A percentile compares a stretch with the other conserved stretches of the same genome.
Conservation (phyloP, 2,113 vertebrate genomes). For the Varanus komodoensis region DNA sequence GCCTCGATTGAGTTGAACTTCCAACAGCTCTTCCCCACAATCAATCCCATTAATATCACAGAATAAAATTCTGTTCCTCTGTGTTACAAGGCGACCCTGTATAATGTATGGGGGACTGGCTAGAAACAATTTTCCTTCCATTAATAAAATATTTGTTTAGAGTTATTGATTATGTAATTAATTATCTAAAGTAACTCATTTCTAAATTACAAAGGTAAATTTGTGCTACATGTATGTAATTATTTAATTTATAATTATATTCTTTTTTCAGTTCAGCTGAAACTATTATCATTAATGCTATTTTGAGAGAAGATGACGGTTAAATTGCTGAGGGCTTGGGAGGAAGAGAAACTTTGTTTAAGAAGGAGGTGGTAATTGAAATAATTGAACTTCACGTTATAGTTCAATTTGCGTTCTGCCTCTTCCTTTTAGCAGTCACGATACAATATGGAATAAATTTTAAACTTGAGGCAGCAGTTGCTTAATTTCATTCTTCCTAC, state of each 20-base stretch:
- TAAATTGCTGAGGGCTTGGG: slow-evolving; percentile 73
- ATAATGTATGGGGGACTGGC: background rate
- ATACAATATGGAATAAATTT: slow-evolving; percentile 72
- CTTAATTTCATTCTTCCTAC: slow-evolving; percentile 36
- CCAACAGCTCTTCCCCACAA: background rate
- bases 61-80: background rate
- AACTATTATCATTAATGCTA: slow-evolving; percentile 72
- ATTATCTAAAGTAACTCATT: slow-evolving; percentile 48
- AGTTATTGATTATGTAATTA: slow-evolving; percentile 47
- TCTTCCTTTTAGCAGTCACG: slow-evolving; percentile 65
- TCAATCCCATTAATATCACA: background rate
- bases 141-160: slow-evolving; percentile 34
- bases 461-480: slow-evolving; percentile 64
- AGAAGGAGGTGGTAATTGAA: slow-evolving; percentile 76
- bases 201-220: slow-evolving; percentile 56
- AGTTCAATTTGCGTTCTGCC: slow-evolving; percentile 69
- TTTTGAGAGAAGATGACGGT: slow-evolving; percentile 73
- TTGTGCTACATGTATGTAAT: slow-evolving; percentile 52
- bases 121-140: slow-evolving; percentile 22
- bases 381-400: slow-evolving; percentile 75
- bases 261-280: slow-evolving; percentile 58
- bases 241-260: slow-evolving; percentile 65
- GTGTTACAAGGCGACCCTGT: background rate
- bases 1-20: background rate
- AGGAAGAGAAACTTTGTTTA: slow-evolving; percentile 72